Percentiles rank a stretch among this genome's conserved stretches.
phyloP scores from a whole-genome alignment of 1,140 invertebrate species.

The Drosophila yakuba region DNA sequence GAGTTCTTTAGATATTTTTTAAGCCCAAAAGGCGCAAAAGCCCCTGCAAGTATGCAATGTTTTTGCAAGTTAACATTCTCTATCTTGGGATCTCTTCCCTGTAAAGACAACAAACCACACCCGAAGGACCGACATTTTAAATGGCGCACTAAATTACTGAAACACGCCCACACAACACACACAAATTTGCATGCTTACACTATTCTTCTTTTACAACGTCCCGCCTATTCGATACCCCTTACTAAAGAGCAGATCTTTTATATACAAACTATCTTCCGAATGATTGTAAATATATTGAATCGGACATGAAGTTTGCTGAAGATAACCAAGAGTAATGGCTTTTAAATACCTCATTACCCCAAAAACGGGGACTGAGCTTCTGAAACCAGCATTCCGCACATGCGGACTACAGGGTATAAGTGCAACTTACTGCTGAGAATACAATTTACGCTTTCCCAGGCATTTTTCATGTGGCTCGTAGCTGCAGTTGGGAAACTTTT shows the following conservation, averaged over 20 bases:
- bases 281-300: no score
- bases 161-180: constrained; percentile 26
- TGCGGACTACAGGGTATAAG: background rate
- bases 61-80: constrained; percentile 23
- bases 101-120: background rate
- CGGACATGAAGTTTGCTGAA: no score
- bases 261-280: background rate
- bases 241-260: no score
- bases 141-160: constrained; percentile 70
- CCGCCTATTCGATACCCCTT: no score
- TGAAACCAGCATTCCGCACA: no score
- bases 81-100: background rate
- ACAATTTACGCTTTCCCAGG: constrained; percentile 69
- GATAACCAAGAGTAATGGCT: no score
- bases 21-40: background rate
- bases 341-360: no score
- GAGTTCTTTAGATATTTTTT: no score
- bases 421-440: constrained; percentile 57
- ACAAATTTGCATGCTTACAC: constrained; percentile 16
- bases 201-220: background rate
- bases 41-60: constrained; percentile 20
- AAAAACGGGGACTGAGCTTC: no score
- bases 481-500: constrained; percentile 61
- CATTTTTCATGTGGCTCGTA: constrained; percentile 65
- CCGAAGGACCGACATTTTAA: constrained; percentile 57